Conservation (phyloP, 2,888 invertebrate genomes). For the Netelia fuscicornis region DNA sequence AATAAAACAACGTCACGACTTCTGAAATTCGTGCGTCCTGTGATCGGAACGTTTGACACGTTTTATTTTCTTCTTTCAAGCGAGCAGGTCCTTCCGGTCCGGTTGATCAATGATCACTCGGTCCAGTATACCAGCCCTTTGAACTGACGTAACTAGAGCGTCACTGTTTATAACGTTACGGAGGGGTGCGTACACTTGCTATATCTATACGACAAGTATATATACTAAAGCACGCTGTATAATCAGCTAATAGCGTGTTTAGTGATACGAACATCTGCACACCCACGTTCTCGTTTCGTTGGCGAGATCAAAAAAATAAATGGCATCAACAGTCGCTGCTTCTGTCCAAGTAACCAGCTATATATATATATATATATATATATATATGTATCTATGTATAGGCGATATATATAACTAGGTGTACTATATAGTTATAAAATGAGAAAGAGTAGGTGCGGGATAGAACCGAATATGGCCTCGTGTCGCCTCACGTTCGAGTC, state of each 20-base stretch:
- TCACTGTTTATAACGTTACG: constrained; percentile 73
- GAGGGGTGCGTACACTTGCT: constrained; percentile 74
- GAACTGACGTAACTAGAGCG: constrained; percentile 78
- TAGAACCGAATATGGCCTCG: constrained; percentile 61
- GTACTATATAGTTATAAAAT: constrained; percentile 30
- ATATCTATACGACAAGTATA: constrained; percentile 27
- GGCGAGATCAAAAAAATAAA: constrained; percentile 51
- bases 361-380: neutral
- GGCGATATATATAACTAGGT: neutral
- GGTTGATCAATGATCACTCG: constrained; percentile 71
- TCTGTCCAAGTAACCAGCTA: neutral
- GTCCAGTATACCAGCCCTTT: constrained; percentile 62
- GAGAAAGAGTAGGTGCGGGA: constrained; percentile 63
- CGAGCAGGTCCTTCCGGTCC: constrained; percentile 63
- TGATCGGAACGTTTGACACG: constrained; percentile 25
- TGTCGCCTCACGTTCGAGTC: constrained; percentile 53
- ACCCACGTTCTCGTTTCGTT: constrained; percentile 67
- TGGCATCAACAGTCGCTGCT: constrained; percentile 29
- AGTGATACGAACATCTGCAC: constrained; percentile 66
- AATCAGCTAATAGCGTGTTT: constrained; percentile 64
- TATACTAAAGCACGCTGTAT: constrained; percentile 25
- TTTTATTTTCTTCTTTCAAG: constrained; percentile 44
- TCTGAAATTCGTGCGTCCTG: neutral
- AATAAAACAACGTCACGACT: neutral
- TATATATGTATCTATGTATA: no score